Base-by-base conservation (phyloP, 1,140 invertebrate genomes). In the Heliconius eleuchia region DNA sequence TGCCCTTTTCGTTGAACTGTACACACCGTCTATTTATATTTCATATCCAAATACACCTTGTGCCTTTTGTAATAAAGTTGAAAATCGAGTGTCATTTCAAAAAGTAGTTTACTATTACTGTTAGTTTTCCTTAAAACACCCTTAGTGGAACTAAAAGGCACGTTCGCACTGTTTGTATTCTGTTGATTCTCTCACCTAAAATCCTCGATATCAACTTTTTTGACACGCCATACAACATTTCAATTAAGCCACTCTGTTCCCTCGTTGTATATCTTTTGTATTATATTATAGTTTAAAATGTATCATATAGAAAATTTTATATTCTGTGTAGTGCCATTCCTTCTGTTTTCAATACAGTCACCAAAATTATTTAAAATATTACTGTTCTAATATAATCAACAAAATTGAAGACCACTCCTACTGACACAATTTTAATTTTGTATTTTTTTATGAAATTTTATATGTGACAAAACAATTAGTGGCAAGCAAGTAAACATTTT, bases 131-230 rank as follows among this genome's bases (percentile, higher is more conserved):
- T 80, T 74, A 74, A 80, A 80, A 80, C 76, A 77, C 72, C 72
- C 75, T 77, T 74, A 80, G 55, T 77, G 57, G 37, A 80, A 80
- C 79, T 77, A 77, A 80, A 77, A 80, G 80, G 77, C 80, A 82
- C 80, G 77, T 82, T 76, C 70, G n/a, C 52, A 78, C 71, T 79
- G 71, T 73, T 82, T 79, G 57, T 82, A 79, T 82, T 82, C 74
- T 82, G 74, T 78, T 66, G 80, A 39, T 76, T 75, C 60, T 66
- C 55, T 82, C 77, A 79, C 77, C 73, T 79, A 76, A 82, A 82
- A 82, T 79, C 74, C 74, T 60, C 73, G 73, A 79, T 77, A 76
- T 76, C 74, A 75, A 66, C 7, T 37, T 72, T 37, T 77, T 71
- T 52, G 42, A 72, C 70, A 70, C n/a, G n/a, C 75, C 30, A 34